Percentiles rank a stretch among this genome's conserved stretches.
Evolutionary conservation across 2,888 invertebrate species (phyloP).

Genomic region (Charanyca ferruginea): DNA sequence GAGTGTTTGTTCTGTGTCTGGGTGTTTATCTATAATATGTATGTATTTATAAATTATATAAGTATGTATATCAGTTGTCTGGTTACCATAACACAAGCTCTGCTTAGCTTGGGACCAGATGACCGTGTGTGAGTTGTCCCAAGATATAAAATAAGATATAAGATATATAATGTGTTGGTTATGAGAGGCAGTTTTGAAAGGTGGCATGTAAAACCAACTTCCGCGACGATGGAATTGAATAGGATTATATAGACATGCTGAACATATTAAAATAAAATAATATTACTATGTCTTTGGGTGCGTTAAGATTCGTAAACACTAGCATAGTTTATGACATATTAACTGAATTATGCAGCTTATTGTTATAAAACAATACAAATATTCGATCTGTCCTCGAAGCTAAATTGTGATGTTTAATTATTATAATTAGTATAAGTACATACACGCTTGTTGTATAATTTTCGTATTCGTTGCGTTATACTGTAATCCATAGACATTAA

Average conservation of each 20-base stretch:
- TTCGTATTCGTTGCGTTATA: no score
- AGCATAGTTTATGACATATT: background rate
- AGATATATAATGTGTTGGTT: background rate
- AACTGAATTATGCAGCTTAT: background rate
- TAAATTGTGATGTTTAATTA: background rate
- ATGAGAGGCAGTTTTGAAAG: constrained; percentile 11
- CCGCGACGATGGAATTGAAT: constrained; percentile 5
- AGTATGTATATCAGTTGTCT: no score
- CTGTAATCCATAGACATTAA: background rate
- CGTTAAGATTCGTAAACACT: constrained; percentile 6
- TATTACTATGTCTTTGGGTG: background rate
- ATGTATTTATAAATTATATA: no score
- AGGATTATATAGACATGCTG: constrained; percentile 23
- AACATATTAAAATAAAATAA: background rate
- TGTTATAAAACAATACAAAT: background rate
- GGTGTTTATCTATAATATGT: no score
- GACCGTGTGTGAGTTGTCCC: no score
- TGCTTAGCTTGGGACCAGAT: no score
- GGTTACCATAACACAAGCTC: no score
- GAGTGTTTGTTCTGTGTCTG: no score
- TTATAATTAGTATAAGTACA: background rate
- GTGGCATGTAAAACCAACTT: constrained; percentile 8
- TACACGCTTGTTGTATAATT: no score
- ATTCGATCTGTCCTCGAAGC: constrained; percentile 42
- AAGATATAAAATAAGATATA: no score